These are phyloP conservation scores for Hetaerina titia DNA, from an alignment of 2,888 invertebrate genomes.

Conservation along the genomic window DNA sequence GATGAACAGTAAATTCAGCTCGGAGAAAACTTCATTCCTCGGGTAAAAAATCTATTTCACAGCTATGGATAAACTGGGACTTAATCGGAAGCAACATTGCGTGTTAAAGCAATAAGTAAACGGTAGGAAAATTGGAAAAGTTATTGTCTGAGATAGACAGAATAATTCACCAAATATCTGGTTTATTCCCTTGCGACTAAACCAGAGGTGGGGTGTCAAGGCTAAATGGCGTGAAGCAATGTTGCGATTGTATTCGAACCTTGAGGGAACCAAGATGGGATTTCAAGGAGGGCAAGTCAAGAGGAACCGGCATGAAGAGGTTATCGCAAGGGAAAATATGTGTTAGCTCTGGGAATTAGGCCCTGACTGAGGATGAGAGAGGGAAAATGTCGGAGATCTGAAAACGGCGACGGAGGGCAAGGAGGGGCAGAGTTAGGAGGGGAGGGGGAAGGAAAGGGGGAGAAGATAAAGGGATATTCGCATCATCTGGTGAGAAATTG, in stretches of 20 bases:
- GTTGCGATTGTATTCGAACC: too few relatives aligned
- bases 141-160: too few relatives aligned
- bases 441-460: background rate
- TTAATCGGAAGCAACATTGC: too few relatives aligned
- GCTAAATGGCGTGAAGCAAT: too few relatives aligned
- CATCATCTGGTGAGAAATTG: slow-evolving; percentile 67
- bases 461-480: background rate
- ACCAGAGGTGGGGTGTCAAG: too few relatives aligned
- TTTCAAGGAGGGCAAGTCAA: background rate
- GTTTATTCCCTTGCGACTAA: too few relatives aligned
- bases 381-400: background rate
- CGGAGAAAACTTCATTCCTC: too few relatives aligned
- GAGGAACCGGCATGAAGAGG: background rate
- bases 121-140: background rate
- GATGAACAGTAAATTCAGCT: too few relatives aligned
- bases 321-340: background rate
- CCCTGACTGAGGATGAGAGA: background rate
- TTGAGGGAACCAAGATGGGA: background rate
- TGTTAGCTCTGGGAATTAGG: background rate
- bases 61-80: too few relatives aligned
- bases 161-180: too few relatives aligned
- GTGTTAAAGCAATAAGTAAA: too few relatives aligned
- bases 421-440: background rate
- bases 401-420: background rate
- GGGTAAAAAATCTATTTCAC: too few relatives aligned